Evolutionary conservation across 2,113 vertebrate genomes (phyloP), one percentile per base, ranked within the genome.

Genomic region (Semicossyphus pulcher): DNA sequence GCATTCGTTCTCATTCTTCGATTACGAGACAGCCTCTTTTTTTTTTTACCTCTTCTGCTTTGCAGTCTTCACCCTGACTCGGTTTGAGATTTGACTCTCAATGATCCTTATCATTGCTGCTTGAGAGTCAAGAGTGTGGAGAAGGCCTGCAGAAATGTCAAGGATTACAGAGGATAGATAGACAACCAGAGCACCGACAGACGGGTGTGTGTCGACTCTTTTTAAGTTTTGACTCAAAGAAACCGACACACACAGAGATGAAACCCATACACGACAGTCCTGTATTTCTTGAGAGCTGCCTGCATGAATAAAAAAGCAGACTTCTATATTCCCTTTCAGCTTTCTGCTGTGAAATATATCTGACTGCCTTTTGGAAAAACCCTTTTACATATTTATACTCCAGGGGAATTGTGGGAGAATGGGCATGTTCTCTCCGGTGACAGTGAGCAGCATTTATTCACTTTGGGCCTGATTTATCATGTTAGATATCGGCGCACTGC

Each of bases 1-100:
- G 16, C 37, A 59, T 78, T 18, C 44, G 23, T 70, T 54, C 67
- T 72, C 70, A 72, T 81, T n/a, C 51, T 70, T 12, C 76, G 70
- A 72, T 75, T 44, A 52, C 15, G 4, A 51, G 52, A 12, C 20
- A 45, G 36, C 49, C 58, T 5, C 26, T 7, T 8, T 56, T 29
- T 60, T 47, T 32, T n/a, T 7, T 20, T 9, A 7, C 32, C 21
- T 48, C 56, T 53, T 31, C 28, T 48, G 41, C 28, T 32, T 56
- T 5, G 20, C 57, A 31, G 31, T 34, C 44, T 65, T 41, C 53
- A 26, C 28, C 15, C 15, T 37, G 29, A 63, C 25, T 9, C 28
- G n/a, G 23, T 60, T 70, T 59, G 56, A 66, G 49, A 18, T 53
- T 52, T 32, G 4, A 41, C 41, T 80, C 34, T 64, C 64, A 6